Percentiles rank a stretch among this genome's conserved stretches.
Evolutionary conservation across 2,113 vertebrate species (phyloP).

Genomic region (Ammodramus savannarum): DNA sequence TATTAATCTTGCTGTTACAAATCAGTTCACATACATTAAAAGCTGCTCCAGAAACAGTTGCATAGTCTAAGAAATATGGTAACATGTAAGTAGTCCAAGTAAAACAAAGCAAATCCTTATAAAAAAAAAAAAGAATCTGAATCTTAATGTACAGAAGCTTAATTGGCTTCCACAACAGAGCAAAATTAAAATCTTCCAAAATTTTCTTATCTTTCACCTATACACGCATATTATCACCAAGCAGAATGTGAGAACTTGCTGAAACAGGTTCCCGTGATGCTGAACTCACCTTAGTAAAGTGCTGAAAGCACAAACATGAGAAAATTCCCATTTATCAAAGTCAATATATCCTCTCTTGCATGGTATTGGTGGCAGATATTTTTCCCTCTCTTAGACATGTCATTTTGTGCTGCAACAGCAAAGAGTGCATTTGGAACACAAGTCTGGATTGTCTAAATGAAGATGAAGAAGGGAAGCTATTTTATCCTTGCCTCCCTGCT

Average conservation of each 20-base stretch:
- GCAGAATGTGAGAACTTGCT: background rate
- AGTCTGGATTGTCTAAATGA: background rate
- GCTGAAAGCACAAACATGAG: background rate
- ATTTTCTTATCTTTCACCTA: background rate
- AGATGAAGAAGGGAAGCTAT: background rate
- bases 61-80: background rate
- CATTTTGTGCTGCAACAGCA: background rate
- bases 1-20: background rate
- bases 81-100: background rate
- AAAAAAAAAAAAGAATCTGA: background rate
- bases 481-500: background rate
- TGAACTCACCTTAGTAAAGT: background rate
- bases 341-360: background rate
- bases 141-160: background rate
- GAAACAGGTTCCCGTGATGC: background rate
- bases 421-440: background rate
- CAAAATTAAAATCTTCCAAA: background rate
- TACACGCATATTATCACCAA: background rate
- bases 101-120: background rate
- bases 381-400: background rate
- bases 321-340: background rate
- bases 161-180: background rate
- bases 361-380: background rate
- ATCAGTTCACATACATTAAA: background rate
- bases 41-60: background rate